Evolutionary conservation across 2,113 vertebrate genomes (phyloP).

Genomic region (Nesogale talazaci): DNA sequence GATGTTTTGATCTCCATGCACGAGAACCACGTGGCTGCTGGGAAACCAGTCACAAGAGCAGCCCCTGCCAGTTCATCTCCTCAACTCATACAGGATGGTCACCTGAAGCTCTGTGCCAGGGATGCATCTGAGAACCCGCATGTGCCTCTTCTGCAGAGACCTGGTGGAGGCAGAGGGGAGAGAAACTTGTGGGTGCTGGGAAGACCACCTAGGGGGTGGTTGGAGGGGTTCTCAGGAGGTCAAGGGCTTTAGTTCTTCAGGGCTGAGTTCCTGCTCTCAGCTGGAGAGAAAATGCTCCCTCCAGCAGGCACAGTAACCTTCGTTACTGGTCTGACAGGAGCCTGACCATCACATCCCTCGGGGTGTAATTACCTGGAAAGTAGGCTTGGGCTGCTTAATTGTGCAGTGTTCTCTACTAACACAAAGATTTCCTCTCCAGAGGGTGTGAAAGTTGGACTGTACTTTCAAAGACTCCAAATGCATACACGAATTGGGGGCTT

Average conservation of each 20-base stretch:
- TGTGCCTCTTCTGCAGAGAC: neutral
- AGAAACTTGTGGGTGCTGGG: neutral
- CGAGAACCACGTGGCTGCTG: neutral
- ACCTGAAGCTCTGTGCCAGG: neutral
- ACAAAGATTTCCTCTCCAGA: neutral
- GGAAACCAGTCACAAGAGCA: neutral
- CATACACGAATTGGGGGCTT: slow-evolving; percentile 16
- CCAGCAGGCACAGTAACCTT: neutral
- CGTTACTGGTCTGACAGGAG: neutral
- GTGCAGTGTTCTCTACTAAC: neutral
- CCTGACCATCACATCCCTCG: neutral
- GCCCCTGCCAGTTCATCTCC: neutral
- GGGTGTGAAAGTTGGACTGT: neutral
- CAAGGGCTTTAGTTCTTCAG: neutral
- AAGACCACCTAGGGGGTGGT: neutral
- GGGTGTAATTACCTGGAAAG: slow-evolving; percentile 6
- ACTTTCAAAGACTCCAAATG: slow-evolving; percentile 22
- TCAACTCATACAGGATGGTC: accelerated
- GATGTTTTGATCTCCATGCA: neutral
- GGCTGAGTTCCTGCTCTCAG: neutral
- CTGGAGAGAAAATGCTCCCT: neutral
- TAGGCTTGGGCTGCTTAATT: slow-evolving; percentile 30
- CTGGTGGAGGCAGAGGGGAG: neutral
- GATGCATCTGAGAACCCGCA: neutral
- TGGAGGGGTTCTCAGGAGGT: neutral